These are phyloP conservation scores for Halocynthia aurantium DNA, from an alignment of 23 tunicate species.

Conservation along the genomic window DNA sequence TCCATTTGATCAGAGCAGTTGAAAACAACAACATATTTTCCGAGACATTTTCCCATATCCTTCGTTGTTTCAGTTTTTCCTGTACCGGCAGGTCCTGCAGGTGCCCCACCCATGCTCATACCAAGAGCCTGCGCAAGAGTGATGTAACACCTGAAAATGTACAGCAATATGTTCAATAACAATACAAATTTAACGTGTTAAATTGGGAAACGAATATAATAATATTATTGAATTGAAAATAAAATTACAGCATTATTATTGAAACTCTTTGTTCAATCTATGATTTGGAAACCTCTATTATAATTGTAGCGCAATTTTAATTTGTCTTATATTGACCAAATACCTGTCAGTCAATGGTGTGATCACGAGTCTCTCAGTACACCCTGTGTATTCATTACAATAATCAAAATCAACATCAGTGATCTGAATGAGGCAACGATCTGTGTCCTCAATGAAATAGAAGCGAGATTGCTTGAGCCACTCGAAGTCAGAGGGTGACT, in stretches of 20 bases:
- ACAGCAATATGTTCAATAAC: too few relatives aligned
- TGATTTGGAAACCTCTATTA: too few relatives aligned
- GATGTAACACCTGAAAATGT: constrained; percentile 83
- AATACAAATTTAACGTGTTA: neutral
- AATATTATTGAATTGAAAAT: too few relatives aligned
- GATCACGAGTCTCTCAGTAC: constrained; percentile 98
- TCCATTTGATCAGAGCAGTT: constrained; percentile 99
- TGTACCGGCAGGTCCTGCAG: constrained; percentile 99
- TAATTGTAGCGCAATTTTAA: neutral
- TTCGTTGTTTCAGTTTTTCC: constrained; percentile 99
- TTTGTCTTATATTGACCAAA: neutral
- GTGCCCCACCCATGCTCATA: constrained; percentile 99
- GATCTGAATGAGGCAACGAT: constrained; percentile 80
- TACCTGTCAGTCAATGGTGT: constrained; percentile 99
- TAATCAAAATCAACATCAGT: constrained; percentile 98
- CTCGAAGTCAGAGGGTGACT: constrained; percentile 88
- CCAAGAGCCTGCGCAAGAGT: constrained; percentile 98
- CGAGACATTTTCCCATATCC: constrained; percentile 99
- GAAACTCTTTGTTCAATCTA: too few relatives aligned
- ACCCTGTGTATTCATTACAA: constrained; percentile 99
- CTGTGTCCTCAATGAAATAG: constrained; percentile 97
- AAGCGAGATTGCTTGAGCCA: constrained; percentile 99
- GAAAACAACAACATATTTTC: constrained; percentile 98
- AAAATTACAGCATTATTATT: too few relatives aligned
- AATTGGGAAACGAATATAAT: neutral